Evolutionary conservation across 1,140 invertebrate species (phyloP), one percentile per base, ranked within the genome.

Genomic region (Oreohelix idahoensis): DNA sequence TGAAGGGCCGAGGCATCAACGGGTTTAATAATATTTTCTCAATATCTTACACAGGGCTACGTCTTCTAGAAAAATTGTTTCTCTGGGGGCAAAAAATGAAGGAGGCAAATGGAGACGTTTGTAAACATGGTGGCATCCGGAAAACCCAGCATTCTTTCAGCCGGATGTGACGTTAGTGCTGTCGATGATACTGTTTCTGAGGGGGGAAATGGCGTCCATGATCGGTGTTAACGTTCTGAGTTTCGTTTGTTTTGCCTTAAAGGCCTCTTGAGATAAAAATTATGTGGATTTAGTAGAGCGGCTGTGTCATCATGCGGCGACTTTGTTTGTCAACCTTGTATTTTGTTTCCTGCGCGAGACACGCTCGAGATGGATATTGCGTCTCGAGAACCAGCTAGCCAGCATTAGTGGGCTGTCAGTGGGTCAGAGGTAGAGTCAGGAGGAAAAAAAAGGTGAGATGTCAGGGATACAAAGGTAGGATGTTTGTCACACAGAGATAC

Each of bases 11-110:
- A 32, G 74, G 13, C 74, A 51, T 39, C 74, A 35, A 32, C 36
- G 29, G 17, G 45, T 76, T 76, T 76, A 76, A 76, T 76, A 76
- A 76, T 76, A 76, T 76, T 76, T 76, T 76, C 74, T 76, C 74
- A 76, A 76, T 76, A 76, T 76, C 45, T 39, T 51, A 45, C 49
- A 51, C 74, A 73, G 45, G 38, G 42, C 38, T 39, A 42, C 49
- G 32, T 45, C 42, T 76, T 49, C 74, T 35, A 49, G 74, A 51
- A 51, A 76, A 39, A 45, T 45, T 51, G 74, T 76, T 51, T 45
- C 74, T 76, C 74, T 49, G 42, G 42, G 74, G 71, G 74, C 74
- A 76, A 76, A 76, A 76, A 76, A 76, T 76, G 74, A 76, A 76
- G 74, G 74, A 49, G 74, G 45, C 42, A 45, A 51, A 45, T 76